Percentiles rank a stretch among this genome's conserved stretches.
Conservation (phyloP, 2,113 vertebrate species). For the Pycnonotus jocosus region DNA sequence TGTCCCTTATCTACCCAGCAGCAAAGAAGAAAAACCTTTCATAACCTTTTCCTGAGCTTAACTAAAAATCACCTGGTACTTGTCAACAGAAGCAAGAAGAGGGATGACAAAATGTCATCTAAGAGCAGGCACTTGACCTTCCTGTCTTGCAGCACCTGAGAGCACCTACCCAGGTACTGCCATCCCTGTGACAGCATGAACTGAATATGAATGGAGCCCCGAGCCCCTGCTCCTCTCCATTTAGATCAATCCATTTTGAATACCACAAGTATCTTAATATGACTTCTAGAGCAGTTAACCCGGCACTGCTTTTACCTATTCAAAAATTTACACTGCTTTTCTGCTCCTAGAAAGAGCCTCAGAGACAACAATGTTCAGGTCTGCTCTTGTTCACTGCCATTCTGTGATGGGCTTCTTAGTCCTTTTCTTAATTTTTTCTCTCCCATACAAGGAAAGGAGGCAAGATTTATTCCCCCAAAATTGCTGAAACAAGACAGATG, state of each 20-base stretch:
- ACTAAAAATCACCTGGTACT: background rate
- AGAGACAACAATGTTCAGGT: background rate
- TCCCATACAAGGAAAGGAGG: background rate
- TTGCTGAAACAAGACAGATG: background rate
- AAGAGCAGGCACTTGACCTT: background rate
- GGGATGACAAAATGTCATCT: background rate
- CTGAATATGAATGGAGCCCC: accelerated
- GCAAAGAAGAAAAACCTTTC: background rate
- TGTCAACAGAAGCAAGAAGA: background rate
- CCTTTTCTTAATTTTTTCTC: background rate
- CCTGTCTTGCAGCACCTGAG: background rate
- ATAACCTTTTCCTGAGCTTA: background rate
- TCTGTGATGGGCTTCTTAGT: background rate
- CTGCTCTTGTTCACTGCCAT: background rate
- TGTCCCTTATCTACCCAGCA: background rate
- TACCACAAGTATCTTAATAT: background rate
- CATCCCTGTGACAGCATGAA: accelerated
- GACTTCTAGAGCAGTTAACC: background rate
- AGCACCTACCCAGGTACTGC: accelerated
- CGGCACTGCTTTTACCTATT: background rate
- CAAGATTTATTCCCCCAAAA: background rate
- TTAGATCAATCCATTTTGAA: background rate
- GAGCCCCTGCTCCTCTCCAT: background rate
- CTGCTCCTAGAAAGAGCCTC: background rate
- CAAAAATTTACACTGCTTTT: background rate